Evolutionary conservation across 2,888 invertebrate species (phyloP).

Genomic region (Linyphia triangularis): DNA sequence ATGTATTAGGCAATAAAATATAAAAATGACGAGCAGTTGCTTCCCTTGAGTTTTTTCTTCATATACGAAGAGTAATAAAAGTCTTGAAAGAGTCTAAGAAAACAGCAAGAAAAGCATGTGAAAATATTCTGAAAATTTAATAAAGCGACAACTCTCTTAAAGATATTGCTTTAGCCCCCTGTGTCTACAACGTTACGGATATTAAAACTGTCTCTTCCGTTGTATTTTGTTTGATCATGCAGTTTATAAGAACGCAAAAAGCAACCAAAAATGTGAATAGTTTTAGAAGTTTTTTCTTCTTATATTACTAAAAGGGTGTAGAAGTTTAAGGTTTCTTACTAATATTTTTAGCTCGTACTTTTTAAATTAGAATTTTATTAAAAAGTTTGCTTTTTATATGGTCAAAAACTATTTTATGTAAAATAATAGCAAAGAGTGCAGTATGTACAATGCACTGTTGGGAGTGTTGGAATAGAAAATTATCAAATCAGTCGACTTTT

Average conservation of each 20-base stretch:
- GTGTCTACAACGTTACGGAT: conserved; percentile 3
- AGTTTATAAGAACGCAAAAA: no score
- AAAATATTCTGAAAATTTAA: neutral
- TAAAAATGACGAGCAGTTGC: neutral
- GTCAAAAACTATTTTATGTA: no score
- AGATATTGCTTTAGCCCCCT: neutral
- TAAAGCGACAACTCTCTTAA: neutral
- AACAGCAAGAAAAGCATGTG: neutral
- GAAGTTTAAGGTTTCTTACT: no score
- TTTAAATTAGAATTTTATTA: no score
- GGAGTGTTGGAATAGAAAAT: no score
- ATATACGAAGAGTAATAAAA: neutral
- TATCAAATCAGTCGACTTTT: no score
- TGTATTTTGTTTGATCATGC: neutral
- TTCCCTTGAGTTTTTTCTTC: neutral
- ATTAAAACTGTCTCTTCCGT: neutral
- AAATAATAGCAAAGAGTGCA: no score
- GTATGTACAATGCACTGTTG: no score
- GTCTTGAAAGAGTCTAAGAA: neutral
- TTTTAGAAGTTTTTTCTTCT: no score
- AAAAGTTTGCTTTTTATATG: no score
- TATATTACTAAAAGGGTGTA: no score
- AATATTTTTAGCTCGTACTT: no score
- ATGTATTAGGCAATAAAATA: neutral
- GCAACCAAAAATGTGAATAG: neutral